Percentiles rank a stretch among this genome's conserved stretches.
Conservation (phyloP, 1,140 invertebrate genomes). For the Caenorhabditis tropicalis region DNA sequence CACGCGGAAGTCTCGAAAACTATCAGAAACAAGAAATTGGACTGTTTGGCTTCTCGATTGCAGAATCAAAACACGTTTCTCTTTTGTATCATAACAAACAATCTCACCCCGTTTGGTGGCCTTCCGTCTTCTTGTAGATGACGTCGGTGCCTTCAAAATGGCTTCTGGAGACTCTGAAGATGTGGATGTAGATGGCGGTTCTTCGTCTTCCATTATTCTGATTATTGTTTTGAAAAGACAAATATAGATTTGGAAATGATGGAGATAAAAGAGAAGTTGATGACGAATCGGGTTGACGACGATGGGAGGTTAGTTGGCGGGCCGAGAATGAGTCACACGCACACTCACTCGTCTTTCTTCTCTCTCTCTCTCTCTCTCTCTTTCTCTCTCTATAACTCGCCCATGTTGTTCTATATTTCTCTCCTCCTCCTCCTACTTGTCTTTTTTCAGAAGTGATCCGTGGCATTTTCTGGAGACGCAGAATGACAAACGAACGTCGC, state of each 20-base stretch:
- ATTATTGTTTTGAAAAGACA: neutral
- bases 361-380: no score
- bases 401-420: conserved; percentile 4
- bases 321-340: conserved; percentile 42
- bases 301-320: conserved; percentile 37
- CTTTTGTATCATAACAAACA: conserved; percentile 19
- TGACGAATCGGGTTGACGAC: conserved; percentile 43
- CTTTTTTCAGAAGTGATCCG: conserved; percentile 25
- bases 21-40: neutral
- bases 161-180: conserved; percentile 17
- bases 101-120: neutral
- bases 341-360: conserved; percentile 23
- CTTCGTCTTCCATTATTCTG: neutral
- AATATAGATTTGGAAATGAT: neutral
- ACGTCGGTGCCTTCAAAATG: neutral
- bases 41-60: conserved; percentile 10
- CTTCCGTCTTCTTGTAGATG: neutral
- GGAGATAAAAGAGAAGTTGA: neutral
- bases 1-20: neutral
- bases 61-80: neutral
- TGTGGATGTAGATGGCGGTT: conserved; percentile 1
- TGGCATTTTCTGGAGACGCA: conserved; percentile 28
- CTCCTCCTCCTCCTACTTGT: neutral
- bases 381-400: neutral
- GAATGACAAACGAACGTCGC: neutral